phyloP scores from a whole-genome alignment of 2,113 vertebrate genomes.

The Erythrolamprus reginae region DNA sequence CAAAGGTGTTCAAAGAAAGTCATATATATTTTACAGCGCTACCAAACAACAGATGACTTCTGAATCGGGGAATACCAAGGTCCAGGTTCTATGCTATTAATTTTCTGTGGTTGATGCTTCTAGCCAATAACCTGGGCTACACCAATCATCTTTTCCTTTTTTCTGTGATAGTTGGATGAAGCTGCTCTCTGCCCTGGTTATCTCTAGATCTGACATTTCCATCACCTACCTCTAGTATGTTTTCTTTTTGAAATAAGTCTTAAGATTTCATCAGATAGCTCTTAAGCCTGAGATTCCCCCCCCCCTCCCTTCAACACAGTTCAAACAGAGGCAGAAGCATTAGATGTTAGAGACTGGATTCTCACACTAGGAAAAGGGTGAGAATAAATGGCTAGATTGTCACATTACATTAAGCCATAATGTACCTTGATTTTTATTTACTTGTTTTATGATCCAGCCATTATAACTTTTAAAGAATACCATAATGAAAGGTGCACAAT shows the following conservation, averaged over 20 bases:
- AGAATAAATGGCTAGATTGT: not conserved
- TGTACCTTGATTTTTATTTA: not conserved
- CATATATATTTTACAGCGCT: conserved; percentile 12
- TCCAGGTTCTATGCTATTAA: conserved; percentile 43
- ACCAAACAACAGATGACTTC: not conserved
- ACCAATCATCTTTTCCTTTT: conserved; percentile 33
- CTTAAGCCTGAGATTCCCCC: not conserved
- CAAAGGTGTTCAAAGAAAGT: conserved; percentile 40
- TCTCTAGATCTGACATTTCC: conserved; percentile 47
- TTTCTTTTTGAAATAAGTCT: conserved; percentile 24
- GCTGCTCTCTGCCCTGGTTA: conserved; percentile 4
- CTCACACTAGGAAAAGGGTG: not conserved
- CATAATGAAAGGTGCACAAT: not conserved
- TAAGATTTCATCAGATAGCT: conserved; percentile 4
- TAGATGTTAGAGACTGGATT: not conserved
- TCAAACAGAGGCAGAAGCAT: not conserved
- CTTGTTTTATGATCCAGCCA: not conserved
- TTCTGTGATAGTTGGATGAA: conserved; percentile 24
- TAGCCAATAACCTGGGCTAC: not conserved
- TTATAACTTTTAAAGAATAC: not conserved
- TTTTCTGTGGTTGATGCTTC: conserved; percentile 49
- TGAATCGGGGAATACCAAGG: conserved; percentile 45
- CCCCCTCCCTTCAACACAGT: not conserved
- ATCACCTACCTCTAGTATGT: conserved; percentile 28
- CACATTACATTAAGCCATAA: not conserved